Evolutionary conservation across 2,888 invertebrate species (phyloP).

Genomic region (Psylliodes chrysocephalus): DNA sequence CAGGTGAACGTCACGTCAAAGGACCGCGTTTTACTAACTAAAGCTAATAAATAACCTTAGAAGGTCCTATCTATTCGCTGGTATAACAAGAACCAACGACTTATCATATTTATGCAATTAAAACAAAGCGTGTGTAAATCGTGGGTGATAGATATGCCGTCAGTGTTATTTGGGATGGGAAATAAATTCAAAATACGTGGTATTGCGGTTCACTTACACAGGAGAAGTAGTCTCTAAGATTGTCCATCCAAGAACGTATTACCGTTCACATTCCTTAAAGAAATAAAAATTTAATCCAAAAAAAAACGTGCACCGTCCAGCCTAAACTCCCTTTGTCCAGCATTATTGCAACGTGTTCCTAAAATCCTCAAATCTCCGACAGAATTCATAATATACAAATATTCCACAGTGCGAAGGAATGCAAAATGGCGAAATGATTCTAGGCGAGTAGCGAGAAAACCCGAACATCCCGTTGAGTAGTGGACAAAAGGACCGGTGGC

Average conservation of each 20-base stretch:
- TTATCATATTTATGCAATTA: constrained; percentile 55
- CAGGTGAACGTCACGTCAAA: constrained; percentile 51
- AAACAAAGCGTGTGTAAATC: constrained; percentile 53
- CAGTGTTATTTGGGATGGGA: no score
- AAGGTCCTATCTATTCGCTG: constrained; percentile 47
- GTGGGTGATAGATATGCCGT: constrained; percentile 20
- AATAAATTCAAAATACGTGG: no score
- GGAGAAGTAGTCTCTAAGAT: no score
- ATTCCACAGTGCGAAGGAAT: constrained; percentile 49
- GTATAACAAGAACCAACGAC: constrained; percentile 36
- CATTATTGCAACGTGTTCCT: constrained; percentile 6
- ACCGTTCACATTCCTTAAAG: constrained; percentile 20
- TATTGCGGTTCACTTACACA: no score
- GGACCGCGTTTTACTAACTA: constrained; percentile 42
- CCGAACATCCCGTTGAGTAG: constrained; percentile 40
- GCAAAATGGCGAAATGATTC: constrained; percentile 48
- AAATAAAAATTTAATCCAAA: not conserved
- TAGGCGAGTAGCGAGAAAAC: constrained; percentile 34
- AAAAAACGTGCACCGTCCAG: not conserved
- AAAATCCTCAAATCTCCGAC: constrained; percentile 15
- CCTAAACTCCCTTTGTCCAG: constrained; percentile 22
- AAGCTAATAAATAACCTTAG: constrained; percentile 51
- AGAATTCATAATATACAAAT: constrained; percentile 38
- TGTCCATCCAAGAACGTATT: no score
- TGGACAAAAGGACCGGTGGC: constrained; percentile 61